Evolutionary conservation across 1,140 invertebrate genomes (phyloP).

Genomic region (Cyclina sinensis): DNA sequence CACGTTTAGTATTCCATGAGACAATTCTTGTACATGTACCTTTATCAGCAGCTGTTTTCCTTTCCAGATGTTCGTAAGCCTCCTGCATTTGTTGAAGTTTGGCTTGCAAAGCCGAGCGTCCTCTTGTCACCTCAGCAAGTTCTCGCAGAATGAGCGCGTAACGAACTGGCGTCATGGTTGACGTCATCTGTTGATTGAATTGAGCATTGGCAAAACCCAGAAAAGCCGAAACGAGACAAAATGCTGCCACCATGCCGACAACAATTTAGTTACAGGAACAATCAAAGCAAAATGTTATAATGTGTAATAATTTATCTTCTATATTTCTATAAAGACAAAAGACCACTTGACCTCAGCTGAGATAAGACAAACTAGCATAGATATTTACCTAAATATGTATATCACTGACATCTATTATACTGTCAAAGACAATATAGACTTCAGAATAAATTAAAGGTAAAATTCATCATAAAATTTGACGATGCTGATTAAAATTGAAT

Average conservation of each 20-base stretch:
- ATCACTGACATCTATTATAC: no score
- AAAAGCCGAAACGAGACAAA: neutral
- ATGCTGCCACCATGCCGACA: neutral
- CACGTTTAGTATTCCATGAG: no score
- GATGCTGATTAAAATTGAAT: no score
- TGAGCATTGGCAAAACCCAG: neutral
- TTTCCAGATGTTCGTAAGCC: neutral
- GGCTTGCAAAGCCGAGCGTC: constrained; percentile 14
- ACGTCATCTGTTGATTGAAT: neutral
- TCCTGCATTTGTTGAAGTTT: neutral
- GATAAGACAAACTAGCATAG: neutral
- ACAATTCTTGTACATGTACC: no score
- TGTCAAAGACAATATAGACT: no score
- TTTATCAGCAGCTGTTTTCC: constrained; percentile 1
- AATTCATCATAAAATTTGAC: no score
- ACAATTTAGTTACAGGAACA: neutral
- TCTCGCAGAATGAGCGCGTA: constrained; percentile 48
- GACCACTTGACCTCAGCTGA: neutral
- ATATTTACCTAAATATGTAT: no score
- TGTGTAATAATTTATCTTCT: neutral
- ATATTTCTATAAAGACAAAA: no score
- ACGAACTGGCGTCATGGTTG: constrained; percentile 23
- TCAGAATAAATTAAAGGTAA: no score
- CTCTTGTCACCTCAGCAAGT: constrained; percentile 17
- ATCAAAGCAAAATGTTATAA: neutral